A percentile compares a stretch with the other conserved stretches of the same genome.
Conservation (phyloP, 2,113 vertebrate species). For the Gracilinanus agilis region DNA sequence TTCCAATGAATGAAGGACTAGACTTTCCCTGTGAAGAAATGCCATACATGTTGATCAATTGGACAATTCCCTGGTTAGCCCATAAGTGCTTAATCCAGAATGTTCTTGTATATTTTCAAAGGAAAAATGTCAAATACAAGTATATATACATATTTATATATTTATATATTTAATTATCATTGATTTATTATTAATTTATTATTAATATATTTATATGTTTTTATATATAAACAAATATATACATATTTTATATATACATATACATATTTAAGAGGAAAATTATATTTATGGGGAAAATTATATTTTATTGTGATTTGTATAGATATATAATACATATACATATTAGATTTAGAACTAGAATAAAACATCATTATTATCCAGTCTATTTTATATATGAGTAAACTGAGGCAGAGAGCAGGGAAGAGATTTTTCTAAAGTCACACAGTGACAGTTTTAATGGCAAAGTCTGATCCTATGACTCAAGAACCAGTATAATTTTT, state of each 20-base stretch:
- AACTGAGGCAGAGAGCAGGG: not conserved
- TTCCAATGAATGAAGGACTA: not conserved
- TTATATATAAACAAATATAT: too few species aligned
- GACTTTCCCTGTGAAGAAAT: not conserved
- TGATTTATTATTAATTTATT: too few species aligned
- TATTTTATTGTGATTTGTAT: too few species aligned
- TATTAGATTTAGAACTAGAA: not conserved
- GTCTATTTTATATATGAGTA: not conserved
- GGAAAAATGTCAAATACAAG: not conserved
- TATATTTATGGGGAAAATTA: too few species aligned
- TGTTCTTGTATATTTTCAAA: not conserved
- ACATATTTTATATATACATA: too few species aligned
- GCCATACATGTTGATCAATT: not conserved
- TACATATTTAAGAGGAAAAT: too few species aligned
- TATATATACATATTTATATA: too few species aligned
- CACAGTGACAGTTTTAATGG: not conserved
- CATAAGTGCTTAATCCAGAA: not conserved
- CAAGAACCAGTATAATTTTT: not conserved
- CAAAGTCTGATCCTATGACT: not conserved
- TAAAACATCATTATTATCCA: not conserved
- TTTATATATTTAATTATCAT: too few species aligned
- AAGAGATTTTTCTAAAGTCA: not conserved
- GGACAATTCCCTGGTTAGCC: not conserved
- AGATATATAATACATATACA: too few species aligned
- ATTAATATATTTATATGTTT: too few species aligned